Base-by-base conservation (phyloP, 2,797 vertebrate species). In the Siniperca scherzeri region DNA sequence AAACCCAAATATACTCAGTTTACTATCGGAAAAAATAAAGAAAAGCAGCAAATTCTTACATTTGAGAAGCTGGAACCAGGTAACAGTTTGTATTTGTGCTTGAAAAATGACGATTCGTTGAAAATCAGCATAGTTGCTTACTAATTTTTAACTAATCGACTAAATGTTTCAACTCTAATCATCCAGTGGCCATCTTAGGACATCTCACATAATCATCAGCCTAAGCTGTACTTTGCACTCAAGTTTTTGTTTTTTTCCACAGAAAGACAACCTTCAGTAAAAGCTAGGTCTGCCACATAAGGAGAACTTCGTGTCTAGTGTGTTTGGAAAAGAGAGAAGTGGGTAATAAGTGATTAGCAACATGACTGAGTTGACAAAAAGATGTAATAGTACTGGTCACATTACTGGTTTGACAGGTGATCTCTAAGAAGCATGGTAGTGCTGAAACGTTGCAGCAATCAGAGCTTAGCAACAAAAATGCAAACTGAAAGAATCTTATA, bases 291-390 rank as follows among this genome's bases (percentile, higher is more conserved):
- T 38, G 8, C 22, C 33, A 40, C 53, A 30, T 22, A 50, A 62
- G 12, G 30, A 38, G 30, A 60, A 60, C 72, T 80, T 72, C 40
- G 53, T 38, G 30, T 33, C 42, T 1, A 36, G 8, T 14, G 52
- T 74, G 52, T 66, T 30, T 66, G 44, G 25, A 30, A 66, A 74
- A 77, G 2, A 22, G 30, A 55, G 69, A 82, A 77, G 64, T 59
- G 70, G 53, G 38, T 30, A 65, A 30, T 42, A 19, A 52, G 50
- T 38, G 53, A 30, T 72, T 73, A 56, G 74, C 69, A 64, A 46
- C 27, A 22, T 27, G 80, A 33, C 60, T 38, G 25, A 25, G 27
- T 30, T 4, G 50, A 40, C 59, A 50, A 3, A 75, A 56, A 52
- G 16, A n/a, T 30, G 50, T 27, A 21, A 22, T 33, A 36, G 4